Evolutionary conservation across 2,797 vertebrate species (phyloP), one percentile per base, ranked within the genome.

Genomic region (Prunella strophiata): DNA sequence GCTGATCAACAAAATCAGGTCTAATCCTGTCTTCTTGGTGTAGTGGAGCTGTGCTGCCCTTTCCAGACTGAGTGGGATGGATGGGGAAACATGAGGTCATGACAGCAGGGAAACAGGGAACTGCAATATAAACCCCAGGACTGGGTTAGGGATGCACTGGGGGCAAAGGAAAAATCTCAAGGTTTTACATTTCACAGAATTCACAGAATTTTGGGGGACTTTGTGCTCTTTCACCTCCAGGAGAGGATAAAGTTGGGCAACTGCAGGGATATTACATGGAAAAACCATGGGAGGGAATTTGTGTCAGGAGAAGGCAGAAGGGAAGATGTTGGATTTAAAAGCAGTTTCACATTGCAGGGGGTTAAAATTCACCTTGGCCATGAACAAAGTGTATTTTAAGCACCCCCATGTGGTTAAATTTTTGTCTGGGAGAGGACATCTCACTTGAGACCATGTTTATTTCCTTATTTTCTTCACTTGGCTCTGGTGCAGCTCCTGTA

Each of bases 401-500:
- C n/a, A 32, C 5, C 11, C 15, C 4, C 5, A 0, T 3, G 15
- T 13, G 36, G 32, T 48, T 52, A 36, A 51, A 22, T 11, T 40
- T 72, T 78, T 22, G 2, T 40, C 12, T 63, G 3, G 26, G 47
- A 57, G 58, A 42, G 10, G 8, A 22, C 10, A 14, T 62, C 32
- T 73, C 15, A 7, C 27, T 22, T 27, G 8, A 26, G 36, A 16
- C 21, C 2, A 0, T 15, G 0, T 4, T 54, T 36, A 20, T 83
- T 59, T 23, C 36, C 9, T 6, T 13, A 0, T 17, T 73, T 81
- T 9, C 32, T 67, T 76, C 59, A 10, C 2, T 22, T 80, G 47
- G 5, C n/a, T 63, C 14, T 74, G 32, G 13, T 18, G 77, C 32
- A 19, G 29, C 27, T 65, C 13, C 5, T 54, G 17, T n/a, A 34